Conservation (phyloP, 2,797 vertebrate genomes). For the Poeciliopsis paucimaculata region DNA sequence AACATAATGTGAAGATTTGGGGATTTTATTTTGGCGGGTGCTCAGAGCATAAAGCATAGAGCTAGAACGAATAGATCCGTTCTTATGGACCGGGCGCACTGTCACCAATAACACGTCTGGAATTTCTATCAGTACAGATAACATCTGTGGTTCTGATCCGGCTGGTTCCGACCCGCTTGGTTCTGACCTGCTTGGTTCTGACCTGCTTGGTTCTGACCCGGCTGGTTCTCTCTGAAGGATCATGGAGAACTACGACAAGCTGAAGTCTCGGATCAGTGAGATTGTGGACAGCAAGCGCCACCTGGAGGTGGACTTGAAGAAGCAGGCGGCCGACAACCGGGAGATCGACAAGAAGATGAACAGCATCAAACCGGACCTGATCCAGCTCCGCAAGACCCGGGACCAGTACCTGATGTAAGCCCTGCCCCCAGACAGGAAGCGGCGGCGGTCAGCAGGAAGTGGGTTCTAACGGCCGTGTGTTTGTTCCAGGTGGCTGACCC, state of each 20-base stretch:
- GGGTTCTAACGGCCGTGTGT: neutral
- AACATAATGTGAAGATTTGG: no score
- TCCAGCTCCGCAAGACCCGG: constrained; percentile 92
- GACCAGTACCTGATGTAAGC: constrained; percentile 92
- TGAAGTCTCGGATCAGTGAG: constrained; percentile 90
- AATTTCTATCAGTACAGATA: no score
- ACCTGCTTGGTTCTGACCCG: neutral
- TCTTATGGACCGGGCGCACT: no score
- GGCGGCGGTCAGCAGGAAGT: neutral
- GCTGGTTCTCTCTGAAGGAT: constrained; percentile 74
- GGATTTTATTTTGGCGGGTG: no score
- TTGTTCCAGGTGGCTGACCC: constrained; percentile 87
- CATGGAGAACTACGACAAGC: constrained; percentile 85
- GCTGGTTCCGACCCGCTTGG: no score
- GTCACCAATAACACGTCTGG: no score
- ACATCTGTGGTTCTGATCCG: no score
- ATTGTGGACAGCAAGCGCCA: constrained; percentile 91
- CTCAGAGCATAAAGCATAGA: no score
- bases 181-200: no score
- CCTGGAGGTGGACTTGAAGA: constrained; percentile 91
- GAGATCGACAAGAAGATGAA: constrained; percentile 97
- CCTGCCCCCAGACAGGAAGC: neutral
- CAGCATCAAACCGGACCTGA: constrained; percentile 93
- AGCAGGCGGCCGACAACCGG: constrained; percentile 89
- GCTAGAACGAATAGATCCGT: no score